Conservation (phyloP, 2,113 vertebrate genomes). For the Chloebia gouldiae region DNA sequence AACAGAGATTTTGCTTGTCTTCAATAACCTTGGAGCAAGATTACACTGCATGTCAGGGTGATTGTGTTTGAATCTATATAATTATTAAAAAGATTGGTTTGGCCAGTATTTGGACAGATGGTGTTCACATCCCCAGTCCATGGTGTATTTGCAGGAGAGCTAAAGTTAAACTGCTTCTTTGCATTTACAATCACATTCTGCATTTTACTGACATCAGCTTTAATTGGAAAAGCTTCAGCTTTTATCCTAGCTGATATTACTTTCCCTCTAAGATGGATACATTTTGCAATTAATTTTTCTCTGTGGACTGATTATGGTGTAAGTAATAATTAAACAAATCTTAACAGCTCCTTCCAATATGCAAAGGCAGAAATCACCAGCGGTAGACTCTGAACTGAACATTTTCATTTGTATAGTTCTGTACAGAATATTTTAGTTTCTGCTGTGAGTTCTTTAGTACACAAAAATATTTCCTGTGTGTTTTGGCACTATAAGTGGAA, state of each 20-base stretch:
- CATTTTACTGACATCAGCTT: constrained; percentile 55
- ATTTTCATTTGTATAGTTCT: background rate
- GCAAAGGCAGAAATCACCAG: background rate
- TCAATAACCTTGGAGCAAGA: constrained; percentile 18
- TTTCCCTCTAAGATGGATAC: constrained; percentile 40
- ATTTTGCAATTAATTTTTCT: constrained; percentile 63
- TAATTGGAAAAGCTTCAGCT: constrained; percentile 59
- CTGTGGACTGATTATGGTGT: constrained; percentile 8
- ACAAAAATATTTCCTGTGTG: background rate
- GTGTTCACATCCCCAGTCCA: constrained; percentile 39
- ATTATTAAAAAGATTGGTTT: constrained; percentile 46
- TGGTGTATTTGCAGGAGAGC: constrained; percentile 59
- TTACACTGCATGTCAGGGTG: background rate
- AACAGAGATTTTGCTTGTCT: constrained; percentile 7
- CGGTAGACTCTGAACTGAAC: background rate
- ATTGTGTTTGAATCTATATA: background rate
- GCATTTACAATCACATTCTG: constrained; percentile 55
- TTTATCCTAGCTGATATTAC: constrained; percentile 37
- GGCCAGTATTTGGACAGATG: constrained; percentile 50
- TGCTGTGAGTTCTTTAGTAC: background rate
- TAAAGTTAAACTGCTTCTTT: constrained; percentile 55
- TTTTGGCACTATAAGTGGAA: background rate
- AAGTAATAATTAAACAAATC: constrained; percentile 59
- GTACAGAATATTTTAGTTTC: background rate
- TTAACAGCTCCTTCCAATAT: constrained; percentile 11